Base-by-base conservation (phyloP, 2,888 invertebrate species). In the Gari tellinella region DNA sequence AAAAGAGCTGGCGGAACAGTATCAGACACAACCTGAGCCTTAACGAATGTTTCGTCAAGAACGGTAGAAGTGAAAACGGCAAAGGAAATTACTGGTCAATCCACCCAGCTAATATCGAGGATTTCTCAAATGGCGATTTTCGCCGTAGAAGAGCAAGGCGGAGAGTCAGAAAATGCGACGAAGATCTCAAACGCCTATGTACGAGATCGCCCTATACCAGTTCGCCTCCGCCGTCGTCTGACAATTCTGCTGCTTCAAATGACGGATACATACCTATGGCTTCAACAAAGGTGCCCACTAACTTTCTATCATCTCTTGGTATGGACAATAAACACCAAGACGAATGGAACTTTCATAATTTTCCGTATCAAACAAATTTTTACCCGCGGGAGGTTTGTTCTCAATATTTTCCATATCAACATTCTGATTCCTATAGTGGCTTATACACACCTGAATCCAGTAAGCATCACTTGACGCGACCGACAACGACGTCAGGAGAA, bases 11-110 rank as follows among this genome's bases (percentile, higher is more conserved):
- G 99, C 94, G 99, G 25, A 99, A 99, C 92, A 98, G 97, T 0
- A 99, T 99, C 81, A 94, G 99, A 0, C 99, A 99, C 91, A 99
- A 99, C 92, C 93, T 99, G 1, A 98, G 98, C 0, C 93, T 99
- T 43, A 99, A 99, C 93, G 99, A 99, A 90, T 99, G 99, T 89
- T 99, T 99, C 92, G 96, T 99, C 38, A 99, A 99, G 91, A 96
- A 98, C 0, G 99, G 98, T 0, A 94, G 99, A 62, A 97, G 97
- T 82, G 97, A 99, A 0, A 99, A 99, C 91, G 99, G 99, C 0
- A 99, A 99, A 91, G 99, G 99, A 0, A 99, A 99, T 91, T 99
- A 98, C 90, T 99, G 99, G 99, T 97, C 98, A 3, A 97, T 99
- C 63, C 99, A 99, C 92, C 98, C 99, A 0, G 99, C 99, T 0